A percentile compares a stretch with the other conserved stretches of the same genome.
Conservation (phyloP, 2,888 invertebrate species). For the Lycocerus yunnanus region DNA sequence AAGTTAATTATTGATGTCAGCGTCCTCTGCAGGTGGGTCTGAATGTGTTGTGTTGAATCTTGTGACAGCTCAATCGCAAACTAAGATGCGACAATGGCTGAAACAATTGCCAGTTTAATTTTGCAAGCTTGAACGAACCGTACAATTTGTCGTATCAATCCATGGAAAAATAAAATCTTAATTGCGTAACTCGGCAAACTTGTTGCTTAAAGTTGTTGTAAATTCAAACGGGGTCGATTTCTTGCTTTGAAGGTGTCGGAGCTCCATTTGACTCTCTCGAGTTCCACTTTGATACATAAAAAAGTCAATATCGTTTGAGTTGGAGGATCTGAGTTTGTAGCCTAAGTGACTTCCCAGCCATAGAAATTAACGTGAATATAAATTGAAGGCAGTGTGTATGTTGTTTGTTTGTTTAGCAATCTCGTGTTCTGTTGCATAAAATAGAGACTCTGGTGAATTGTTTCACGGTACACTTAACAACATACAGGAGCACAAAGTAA, state of each 20-base stretch:
- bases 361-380: background rate
- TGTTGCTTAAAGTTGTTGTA: background rate
- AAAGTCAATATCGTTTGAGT: background rate
- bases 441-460: background rate
- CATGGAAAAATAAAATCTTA: background rate
- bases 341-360: background rate
- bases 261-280: background rate
- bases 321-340: background rate
- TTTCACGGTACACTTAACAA: background rate
- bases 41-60: too few species aligned
- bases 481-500: background rate
- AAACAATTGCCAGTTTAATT: too few species aligned
- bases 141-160: too few species aligned
- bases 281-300: background rate
- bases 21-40: too few species aligned
- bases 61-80: too few species aligned
- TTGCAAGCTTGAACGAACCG: too few species aligned
- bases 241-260: background rate
- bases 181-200: background rate
- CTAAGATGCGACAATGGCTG: too few species aligned
- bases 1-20: too few species aligned
- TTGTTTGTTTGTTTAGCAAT: background rate
- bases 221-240: background rate
- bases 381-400: background rate
- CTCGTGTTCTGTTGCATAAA: background rate